Conservation (phyloP, 2,888 invertebrate genomes). For the Metopia argyrocephala region DNA sequence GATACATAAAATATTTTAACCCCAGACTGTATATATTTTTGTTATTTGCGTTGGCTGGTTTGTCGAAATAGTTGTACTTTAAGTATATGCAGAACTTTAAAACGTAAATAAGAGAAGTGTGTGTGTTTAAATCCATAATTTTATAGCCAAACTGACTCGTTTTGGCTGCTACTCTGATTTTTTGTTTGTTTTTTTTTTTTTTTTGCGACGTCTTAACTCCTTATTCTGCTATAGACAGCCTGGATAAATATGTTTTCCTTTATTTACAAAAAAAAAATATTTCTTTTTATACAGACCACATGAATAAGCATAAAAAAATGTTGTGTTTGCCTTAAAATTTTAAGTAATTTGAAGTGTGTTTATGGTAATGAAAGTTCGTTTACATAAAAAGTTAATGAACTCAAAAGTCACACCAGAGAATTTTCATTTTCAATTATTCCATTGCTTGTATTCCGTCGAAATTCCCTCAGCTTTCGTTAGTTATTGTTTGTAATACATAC, state of each 20-base stretch:
- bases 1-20: slow-evolving; percentile 35
- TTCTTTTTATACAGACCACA: not conserved
- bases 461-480: slow-evolving; percentile 17
- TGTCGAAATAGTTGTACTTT: not conserved
- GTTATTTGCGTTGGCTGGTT: not conserved
- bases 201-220: no score
- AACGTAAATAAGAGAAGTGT: not conserved
- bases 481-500: slow-evolving; percentile 6
- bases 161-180: not conserved
- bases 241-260: no score
- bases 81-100: not conserved
- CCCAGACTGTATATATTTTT: slow-evolving; percentile 7
- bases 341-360: not conserved
- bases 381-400: slow-evolving; percentile 47
- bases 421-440: slow-evolving; percentile 41
- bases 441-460: not conserved
- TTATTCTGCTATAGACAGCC: not conserved
- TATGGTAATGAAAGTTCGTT: not conserved
- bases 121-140: not conserved
- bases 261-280: not conserved
- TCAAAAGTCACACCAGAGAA: slow-evolving; percentile 53
- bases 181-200: not conserved
- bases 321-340: not conserved
- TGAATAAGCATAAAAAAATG: not conserved
- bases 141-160: not conserved